Base-by-base conservation (phyloP, 2,797 vertebrate genomes). In the Chaunax sp. region DNA sequence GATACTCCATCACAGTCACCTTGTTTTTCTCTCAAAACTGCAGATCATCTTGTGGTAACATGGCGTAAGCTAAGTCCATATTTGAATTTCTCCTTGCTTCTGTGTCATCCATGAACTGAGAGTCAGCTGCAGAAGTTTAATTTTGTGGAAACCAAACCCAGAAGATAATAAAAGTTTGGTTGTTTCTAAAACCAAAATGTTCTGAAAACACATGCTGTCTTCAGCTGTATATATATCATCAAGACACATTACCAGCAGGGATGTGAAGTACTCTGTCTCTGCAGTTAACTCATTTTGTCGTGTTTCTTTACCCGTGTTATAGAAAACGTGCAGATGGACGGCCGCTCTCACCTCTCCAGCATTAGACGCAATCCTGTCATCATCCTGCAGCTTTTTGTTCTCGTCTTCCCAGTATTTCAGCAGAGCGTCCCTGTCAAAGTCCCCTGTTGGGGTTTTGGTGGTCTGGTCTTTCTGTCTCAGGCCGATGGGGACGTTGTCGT, bases 401-500 rank as follows among this genome's bases (percentile, higher is more conserved):
- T 97, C 95, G 15, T 95, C 94, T 88, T 97, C 94, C 95, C 95
- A 97, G 52, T 96, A 95, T 58, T 94, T 95, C 90, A 95, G 92
- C 86, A 98, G 77, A 0, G 96, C 93, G 52, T 96, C 95, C 83
- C 95, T 81, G 92, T 94, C 94, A 87, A 96, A 97, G 14, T 77
- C 90, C 28, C 90, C 95, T 0, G 92, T 95, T 0, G 94, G 94
- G 1, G 88, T 93, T 88, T 95, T 97, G 85, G 94, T 92, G 0
- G 95, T 97, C 82, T 96, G 94, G 80, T 96, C 96, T 69, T 94
- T 95, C 88, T 97, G 96, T 59, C 96, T 93, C 20, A 95, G 92
- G 47, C 96, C 96, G 70, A 95, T 94, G 0, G 96, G 95, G 9
- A 97, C 85, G 63, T 87, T 93, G 3, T 74, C 90, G 2, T 97